These are phyloP conservation scores for Orthosia cruda DNA, from an alignment of 2,888 invertebrate genomes.

Conservation along the genomic window DNA sequence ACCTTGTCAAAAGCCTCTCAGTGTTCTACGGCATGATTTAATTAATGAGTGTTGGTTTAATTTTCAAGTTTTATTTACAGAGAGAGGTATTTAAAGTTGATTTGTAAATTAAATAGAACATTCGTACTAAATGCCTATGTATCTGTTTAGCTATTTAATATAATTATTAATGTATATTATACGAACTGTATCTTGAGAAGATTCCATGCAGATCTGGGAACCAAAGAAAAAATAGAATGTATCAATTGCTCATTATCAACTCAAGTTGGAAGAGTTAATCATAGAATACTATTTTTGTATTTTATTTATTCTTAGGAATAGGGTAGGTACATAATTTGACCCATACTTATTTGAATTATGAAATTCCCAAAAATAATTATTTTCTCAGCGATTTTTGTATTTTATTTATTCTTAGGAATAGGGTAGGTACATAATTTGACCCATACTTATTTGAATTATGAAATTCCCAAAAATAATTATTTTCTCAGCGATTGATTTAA, in stretches of 20 bases:
- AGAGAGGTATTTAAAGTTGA: slow-evolving; percentile 50
- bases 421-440: not conserved
- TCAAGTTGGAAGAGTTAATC: slow-evolving; percentile 20
- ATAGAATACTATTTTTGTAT: not conserved
- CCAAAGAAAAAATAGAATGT: slow-evolving; percentile 67
- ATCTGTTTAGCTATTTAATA: slow-evolving; percentile 34
- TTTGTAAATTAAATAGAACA: slow-evolving; percentile 28
- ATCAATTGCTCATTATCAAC: slow-evolving; percentile 56
- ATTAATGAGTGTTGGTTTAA: slow-evolving; percentile 76
- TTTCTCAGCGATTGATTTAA: not conserved
- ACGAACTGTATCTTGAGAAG: slow-evolving; percentile 70
- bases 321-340: not conserved
- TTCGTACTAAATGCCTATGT: slow-evolving; percentile 15
- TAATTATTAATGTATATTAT: slow-evolving; percentile 53
- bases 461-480: not conserved
- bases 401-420: not conserved
- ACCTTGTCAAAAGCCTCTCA: slow-evolving; percentile 89
- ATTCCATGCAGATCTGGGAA: slow-evolving; percentile 69
- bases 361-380: not conserved
- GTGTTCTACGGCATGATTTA: slow-evolving; percentile 79
- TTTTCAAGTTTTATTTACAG: slow-evolving; percentile 58
- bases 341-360: not conserved
- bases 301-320: not conserved
- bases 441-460: not conserved
- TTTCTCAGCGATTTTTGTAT: not conserved